These are phyloP conservation scores for Chymomyza costata DNA, from an alignment of 1,140 invertebrate genomes.

Conservation along the genomic window DNA sequence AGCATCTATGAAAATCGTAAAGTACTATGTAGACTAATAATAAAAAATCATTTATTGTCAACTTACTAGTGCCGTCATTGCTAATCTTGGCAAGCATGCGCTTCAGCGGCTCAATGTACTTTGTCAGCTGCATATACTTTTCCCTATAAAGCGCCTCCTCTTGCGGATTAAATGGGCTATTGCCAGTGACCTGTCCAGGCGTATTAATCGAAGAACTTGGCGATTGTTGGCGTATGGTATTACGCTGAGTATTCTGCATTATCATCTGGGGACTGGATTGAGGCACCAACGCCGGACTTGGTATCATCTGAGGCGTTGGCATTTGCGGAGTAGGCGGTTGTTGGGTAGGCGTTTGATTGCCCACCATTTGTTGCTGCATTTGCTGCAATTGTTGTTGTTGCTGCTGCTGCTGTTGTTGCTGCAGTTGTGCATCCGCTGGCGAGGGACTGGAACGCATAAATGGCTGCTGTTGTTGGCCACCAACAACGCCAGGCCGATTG, in stretches of 20 bases:
- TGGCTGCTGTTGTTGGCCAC: slow-evolving; percentile 51
- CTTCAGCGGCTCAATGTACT: slow-evolving; percentile 93
- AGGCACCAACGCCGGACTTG: slow-evolving; percentile 83
- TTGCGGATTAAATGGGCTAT: slow-evolving; percentile 81
- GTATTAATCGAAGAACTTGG: slow-evolving; percentile 88
- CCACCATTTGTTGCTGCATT: slow-evolving; percentile 51
- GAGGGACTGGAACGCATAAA: slow-evolving; percentile 79
- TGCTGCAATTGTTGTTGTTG: slow-evolving; percentile 24
- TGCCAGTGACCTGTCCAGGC: slow-evolving; percentile 82
- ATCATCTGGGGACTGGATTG: slow-evolving; percentile 82
- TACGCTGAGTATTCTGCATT: slow-evolving; percentile 75
- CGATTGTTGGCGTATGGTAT: slow-evolving; percentile 84
- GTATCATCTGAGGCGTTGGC: slow-evolving; percentile 78
- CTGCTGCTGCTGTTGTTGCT: slow-evolving; percentile 39
- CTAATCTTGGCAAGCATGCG: slow-evolving; percentile 91
- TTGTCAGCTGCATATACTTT: slow-evolving; percentile 92
- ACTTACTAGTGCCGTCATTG: slow-evolving; percentile 81
- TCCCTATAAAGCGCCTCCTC: slow-evolving; percentile 94
- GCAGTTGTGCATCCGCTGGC: slow-evolving; percentile 60
- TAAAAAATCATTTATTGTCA: not conserved
- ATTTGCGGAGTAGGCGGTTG: slow-evolving; percentile 51
- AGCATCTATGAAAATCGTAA: slow-evolving; percentile 54
- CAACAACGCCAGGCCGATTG: slow-evolving; percentile 48
- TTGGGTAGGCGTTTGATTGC: slow-evolving; percentile 75
- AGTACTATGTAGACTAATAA: too few relatives aligned